Percentiles rank a stretch among this genome's conserved stretches.
These are phyloP conservation scores for Candidula unifasciata DNA, from an alignment of 2,888 invertebrate genomes.

Conservation along the genomic window DNA sequence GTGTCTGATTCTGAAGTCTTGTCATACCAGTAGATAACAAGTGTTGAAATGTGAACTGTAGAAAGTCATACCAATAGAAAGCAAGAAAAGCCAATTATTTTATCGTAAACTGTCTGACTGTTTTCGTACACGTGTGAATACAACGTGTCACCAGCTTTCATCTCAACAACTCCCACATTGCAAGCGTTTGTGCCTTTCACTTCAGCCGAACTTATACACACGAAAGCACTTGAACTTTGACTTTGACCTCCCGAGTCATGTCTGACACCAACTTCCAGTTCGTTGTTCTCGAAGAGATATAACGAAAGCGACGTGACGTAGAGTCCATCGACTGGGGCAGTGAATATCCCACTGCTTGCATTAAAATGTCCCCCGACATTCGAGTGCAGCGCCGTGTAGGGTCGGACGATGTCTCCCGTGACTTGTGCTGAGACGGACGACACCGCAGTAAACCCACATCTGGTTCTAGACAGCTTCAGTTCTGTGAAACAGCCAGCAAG, in stretches of 20 bases:
- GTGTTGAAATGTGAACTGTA: too few species aligned
- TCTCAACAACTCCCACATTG: neutral
- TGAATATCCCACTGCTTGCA: neutral
- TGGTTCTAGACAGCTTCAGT: too few species aligned
- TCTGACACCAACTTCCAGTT: neutral
- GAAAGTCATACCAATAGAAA: neutral
- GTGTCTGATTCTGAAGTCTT: too few species aligned
- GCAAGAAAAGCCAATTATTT: neutral
- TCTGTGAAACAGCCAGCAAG: too few species aligned
- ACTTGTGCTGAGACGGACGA: too few species aligned
- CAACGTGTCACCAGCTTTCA: neutral
- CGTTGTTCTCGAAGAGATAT: neutral
- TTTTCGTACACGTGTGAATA: neutral
- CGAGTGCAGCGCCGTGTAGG: neutral
- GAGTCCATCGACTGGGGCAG: neutral
- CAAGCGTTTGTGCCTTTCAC: neutral
- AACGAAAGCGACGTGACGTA: neutral
- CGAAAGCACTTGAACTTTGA: neutral
- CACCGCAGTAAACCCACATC: too few species aligned
- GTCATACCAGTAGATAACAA: too few species aligned
- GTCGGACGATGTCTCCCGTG: too few species aligned
- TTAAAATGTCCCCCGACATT: neutral
- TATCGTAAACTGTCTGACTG: neutral
- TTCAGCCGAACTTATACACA: neutral
- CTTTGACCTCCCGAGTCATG: neutral